A percentile compares a stretch with the other conserved stretches of the same genome.
phyloP scores from a whole-genome alignment of 1,140 invertebrate species.

The Formica selysi region DNA sequence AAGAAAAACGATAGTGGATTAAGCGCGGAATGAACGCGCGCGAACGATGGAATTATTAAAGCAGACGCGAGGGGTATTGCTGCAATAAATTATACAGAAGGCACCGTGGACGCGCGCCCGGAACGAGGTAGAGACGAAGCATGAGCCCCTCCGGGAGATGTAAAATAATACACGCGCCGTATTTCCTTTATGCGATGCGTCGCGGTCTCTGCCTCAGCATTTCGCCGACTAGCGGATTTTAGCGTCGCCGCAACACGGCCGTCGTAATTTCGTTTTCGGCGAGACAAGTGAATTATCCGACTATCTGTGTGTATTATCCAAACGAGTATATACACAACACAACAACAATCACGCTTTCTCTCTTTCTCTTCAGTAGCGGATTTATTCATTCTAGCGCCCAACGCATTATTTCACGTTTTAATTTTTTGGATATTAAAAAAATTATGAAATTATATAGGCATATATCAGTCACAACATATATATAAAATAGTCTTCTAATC shows the following conservation, averaged over 20 bases:
- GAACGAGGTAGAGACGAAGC: constrained; percentile 40
- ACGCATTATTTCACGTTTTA: neutral
- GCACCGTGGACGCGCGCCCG: constrained; percentile 1
- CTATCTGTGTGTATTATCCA: constrained; percentile 76
- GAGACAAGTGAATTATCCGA: constrained; percentile 77
- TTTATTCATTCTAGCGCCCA: neutral
- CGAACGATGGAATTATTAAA: constrained; percentile 57
- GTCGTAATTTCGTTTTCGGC: constrained; percentile 76
- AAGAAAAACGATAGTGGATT: constrained; percentile 59
- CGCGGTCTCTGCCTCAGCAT: constrained; percentile 66
- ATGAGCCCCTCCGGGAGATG: constrained; percentile 75
- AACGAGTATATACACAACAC: constrained; percentile 56
- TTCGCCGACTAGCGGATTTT: constrained; percentile 69
- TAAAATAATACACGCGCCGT: constrained; percentile 82
- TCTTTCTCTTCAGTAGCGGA: neutral
- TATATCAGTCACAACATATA: neutral
- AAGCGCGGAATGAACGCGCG: constrained; percentile 30
- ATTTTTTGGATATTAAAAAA: neutral
- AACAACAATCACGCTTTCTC: neutral
- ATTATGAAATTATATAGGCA: neutral
- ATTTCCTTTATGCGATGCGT: constrained; percentile 75
- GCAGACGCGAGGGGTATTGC: constrained; percentile 43
- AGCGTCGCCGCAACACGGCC: constrained; percentile 62
- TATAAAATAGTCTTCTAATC: neutral
- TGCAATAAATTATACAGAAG: constrained; percentile 63